Evolutionary conservation across 2,888 invertebrate species (phyloP).

Genomic region (Saturnia pavonia): DNA sequence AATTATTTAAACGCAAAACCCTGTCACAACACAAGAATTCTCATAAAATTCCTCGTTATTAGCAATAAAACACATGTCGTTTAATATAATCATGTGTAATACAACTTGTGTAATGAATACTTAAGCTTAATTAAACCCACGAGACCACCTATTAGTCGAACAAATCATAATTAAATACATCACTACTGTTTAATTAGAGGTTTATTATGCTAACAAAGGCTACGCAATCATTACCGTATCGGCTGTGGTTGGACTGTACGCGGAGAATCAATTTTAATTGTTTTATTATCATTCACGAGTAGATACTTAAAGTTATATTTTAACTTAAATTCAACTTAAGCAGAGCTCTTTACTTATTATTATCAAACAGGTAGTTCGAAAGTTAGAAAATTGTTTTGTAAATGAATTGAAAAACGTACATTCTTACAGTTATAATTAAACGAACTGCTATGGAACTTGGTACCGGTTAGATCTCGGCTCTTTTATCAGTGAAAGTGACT

Average conservation of each 20-base stretch:
- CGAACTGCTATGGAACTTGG: no score
- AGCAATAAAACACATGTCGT: constrained; percentile 15
- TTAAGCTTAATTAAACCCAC: constrained; percentile 49
- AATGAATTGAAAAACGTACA: no score
- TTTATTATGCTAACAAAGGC: constrained; percentile 47
- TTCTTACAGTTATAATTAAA: no score
- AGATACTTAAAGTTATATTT: no score
- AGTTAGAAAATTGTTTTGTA: no score
- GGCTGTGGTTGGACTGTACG: constrained; percentile 18
- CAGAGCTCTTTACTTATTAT: no score
- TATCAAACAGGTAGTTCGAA: no score
- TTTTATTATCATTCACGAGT: not conserved
- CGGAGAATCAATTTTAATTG: constrained; percentile 18
- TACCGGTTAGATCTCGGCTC: no score
- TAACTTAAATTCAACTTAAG: no score
- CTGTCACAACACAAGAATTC: constrained; percentile 1
- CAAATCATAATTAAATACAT: constrained; percentile 59
- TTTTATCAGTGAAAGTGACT: no score
- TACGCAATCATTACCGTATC: constrained; percentile 23
- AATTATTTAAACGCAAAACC: not conserved
- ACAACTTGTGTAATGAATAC: constrained; percentile 35
- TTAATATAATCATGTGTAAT: constrained; percentile 26
- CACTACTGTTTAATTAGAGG: constrained; percentile 53
- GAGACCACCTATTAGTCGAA: constrained; percentile 50
- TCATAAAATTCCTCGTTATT: not conserved